A percentile compares a stretch with the other conserved stretches of the same genome.
phyloP scores from a whole-genome alignment of 2,113 vertebrate species.

The Prionailurus viverrinus region DNA sequence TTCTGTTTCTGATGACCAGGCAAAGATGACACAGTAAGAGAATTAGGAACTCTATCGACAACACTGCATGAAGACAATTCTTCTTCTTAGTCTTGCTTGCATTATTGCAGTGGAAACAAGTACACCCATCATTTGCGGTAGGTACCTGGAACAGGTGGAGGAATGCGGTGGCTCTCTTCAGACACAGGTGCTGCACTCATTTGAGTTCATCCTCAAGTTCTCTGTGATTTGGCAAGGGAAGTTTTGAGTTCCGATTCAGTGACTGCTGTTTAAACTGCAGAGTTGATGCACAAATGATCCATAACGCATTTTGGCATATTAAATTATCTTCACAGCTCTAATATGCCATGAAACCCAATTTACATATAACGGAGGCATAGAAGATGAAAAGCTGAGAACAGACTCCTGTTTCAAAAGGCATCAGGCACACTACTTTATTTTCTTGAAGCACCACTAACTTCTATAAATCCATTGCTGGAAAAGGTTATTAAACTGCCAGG shows the following conservation, averaged over 20 bases:
- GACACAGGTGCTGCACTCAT: background rate
- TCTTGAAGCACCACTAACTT: constrained; percentile 59
- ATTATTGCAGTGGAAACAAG: background rate
- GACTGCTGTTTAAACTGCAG: constrained; percentile 76
- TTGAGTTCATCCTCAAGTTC: background rate
- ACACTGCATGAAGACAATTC: constrained; percentile 53
- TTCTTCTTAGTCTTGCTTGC: background rate
- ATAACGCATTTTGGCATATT: constrained; percentile 84
- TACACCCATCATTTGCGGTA: background rate
- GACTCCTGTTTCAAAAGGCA: constrained; percentile 77
- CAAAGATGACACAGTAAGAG: constrained; percentile 65
- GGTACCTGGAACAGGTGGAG: background rate
- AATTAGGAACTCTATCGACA: constrained; percentile 58
- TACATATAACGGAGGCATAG: constrained; percentile 82
- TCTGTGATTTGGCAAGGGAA: background rate
- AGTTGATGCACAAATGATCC: constrained; percentile 82
- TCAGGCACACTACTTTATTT: constrained; percentile 71
- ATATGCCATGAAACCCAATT: constrained; percentile 86
- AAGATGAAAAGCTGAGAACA: constrained; percentile 80
- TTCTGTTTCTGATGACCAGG: background rate
- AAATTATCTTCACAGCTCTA: constrained; percentile 86
- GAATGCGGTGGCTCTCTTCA: background rate
- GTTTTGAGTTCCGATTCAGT: constrained; percentile 71
- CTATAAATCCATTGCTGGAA: constrained; percentile 56
- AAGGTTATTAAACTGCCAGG: constrained; percentile 54